These are phyloP conservation scores for Eublepharis macularius DNA, from an alignment of 2,113 vertebrate species.

Conservation along the genomic window DNA sequence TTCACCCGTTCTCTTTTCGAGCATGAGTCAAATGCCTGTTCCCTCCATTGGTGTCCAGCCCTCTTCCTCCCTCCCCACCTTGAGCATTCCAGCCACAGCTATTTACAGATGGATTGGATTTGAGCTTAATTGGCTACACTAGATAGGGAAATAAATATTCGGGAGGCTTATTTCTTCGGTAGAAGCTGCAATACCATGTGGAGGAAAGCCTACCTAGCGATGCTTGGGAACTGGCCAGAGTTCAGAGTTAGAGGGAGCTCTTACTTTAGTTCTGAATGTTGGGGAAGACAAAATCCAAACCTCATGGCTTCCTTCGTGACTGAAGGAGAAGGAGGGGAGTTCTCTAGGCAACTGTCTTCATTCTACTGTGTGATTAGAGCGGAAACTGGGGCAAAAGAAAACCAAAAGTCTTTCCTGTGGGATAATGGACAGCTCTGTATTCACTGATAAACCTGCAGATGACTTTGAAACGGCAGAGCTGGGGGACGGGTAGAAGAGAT, in stretches of 20 bases:
- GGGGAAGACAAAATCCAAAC: not conserved
- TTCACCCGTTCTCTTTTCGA: slow-evolving; percentile 39
- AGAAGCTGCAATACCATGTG: not conserved
- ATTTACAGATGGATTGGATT: slow-evolving; percentile 46
- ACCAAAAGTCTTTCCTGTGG: not conserved
- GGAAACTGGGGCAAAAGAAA: not conserved
- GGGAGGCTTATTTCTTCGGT: slow-evolving; percentile 11
- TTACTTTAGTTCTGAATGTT: not conserved
- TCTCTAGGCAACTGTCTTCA: not conserved
- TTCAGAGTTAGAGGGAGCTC: not conserved
- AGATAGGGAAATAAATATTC: slow-evolving; percentile 58
- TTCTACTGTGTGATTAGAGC: not conserved
- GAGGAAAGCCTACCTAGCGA: slow-evolving; percentile 3
- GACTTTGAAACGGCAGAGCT: no score
- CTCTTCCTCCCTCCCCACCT: not conserved
- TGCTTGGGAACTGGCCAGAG: not conserved
- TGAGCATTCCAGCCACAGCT: slow-evolving; percentile 41
- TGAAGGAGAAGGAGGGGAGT: not conserved
- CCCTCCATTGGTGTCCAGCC: not conserved
- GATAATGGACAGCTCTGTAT: not conserved
- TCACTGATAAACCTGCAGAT: no score
- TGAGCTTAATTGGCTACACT: slow-evolving; percentile 43
- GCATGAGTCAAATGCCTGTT: slow-evolving; percentile 50
- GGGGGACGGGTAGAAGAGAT: no score
- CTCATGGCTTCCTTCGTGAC: not conserved